These are phyloP conservation scores for Epinephelus moara DNA, from an alignment of 2,113 vertebrate species.

Conservation along the genomic window DNA sequence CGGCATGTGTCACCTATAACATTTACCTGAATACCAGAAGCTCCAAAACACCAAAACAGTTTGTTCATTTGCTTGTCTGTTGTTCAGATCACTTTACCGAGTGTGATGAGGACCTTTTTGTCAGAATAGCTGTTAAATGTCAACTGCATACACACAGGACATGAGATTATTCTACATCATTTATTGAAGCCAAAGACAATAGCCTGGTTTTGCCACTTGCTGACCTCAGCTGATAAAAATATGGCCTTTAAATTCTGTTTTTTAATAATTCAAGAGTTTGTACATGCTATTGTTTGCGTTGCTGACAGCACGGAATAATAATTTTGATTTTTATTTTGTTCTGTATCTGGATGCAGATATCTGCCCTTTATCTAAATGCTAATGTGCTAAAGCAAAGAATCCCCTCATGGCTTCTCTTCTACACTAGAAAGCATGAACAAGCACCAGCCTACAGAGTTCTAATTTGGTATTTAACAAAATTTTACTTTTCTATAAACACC, in stretches of 20 bases:
- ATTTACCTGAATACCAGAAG: slow-evolving; percentile 43
- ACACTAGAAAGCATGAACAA: background rate
- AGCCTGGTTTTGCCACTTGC: background rate
- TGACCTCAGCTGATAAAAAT: background rate
- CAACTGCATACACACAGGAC: slow-evolving; percentile 16
- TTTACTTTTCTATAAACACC: background rate
- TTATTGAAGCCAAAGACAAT: slow-evolving; percentile 20
- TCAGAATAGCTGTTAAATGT: slow-evolving; percentile 63
- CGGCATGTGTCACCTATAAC: slow-evolving; percentile 17
- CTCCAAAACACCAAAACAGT: slow-evolving; percentile 26
- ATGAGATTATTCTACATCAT: slow-evolving; percentile 28
- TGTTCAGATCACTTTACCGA: slow-evolving; percentile 46
- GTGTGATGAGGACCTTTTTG: slow-evolving; percentile 26
- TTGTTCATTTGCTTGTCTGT: slow-evolving; percentile 32
- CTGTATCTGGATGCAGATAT: background rate
- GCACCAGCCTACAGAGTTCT: background rate
- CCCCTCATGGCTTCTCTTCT: background rate
- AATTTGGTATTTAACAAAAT: background rate
- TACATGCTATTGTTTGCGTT: background rate
- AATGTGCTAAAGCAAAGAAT: background rate
- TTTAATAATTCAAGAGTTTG: background rate
- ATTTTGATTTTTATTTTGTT: background rate
- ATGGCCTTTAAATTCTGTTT: background rate
- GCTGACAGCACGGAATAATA: background rate
- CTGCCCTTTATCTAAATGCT: background rate